A percentile compares a stretch with the other conserved stretches of the same genome.
phyloP scores from a whole-genome alignment of 2,113 vertebrate species.

The Smithornis capensis region DNA sequence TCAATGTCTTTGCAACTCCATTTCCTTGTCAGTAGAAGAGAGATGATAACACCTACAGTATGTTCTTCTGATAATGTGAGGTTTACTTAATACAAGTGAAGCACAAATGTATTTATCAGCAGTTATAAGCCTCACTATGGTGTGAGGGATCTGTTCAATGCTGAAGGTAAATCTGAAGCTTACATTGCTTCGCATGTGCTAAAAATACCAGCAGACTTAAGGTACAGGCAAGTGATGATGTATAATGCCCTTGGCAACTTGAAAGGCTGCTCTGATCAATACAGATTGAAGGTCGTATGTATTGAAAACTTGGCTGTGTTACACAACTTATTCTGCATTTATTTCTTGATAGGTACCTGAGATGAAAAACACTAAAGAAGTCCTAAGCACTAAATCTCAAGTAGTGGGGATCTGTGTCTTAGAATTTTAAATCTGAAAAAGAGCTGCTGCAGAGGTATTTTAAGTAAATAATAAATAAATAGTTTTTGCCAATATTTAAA shows the following conservation, averaged over 20 bases:
- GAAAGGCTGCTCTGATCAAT: slow-evolving; percentile 63
- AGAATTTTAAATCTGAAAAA: not conserved
- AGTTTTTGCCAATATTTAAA: no score
- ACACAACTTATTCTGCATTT: slow-evolving; percentile 68
- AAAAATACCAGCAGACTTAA: not conserved
- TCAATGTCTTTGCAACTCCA: not conserved
- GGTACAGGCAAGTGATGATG: not conserved
- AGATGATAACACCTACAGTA: not conserved
- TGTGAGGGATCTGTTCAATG: not conserved
- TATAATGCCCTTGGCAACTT: slow-evolving; percentile 32
- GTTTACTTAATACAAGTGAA: not conserved
- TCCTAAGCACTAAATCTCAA: not conserved
- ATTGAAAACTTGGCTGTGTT: slow-evolving; percentile 61
- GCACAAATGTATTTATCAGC: not conserved
- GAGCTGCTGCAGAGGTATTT: not conserved
- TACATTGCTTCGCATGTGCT: not conserved
- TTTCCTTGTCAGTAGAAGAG: not conserved
- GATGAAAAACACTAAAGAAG: not conserved
- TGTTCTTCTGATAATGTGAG: not conserved
- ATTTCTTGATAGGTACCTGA: not conserved
- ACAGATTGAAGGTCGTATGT: slow-evolving; percentile 65
- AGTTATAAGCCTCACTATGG: not conserved
- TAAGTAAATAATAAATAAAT: not conserved
- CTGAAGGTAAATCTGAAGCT: not conserved
- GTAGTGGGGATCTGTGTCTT: not conserved